Evolutionary conservation across 2,888 invertebrate species (phyloP).

Genomic region (Matsumyia berberina): DNA sequence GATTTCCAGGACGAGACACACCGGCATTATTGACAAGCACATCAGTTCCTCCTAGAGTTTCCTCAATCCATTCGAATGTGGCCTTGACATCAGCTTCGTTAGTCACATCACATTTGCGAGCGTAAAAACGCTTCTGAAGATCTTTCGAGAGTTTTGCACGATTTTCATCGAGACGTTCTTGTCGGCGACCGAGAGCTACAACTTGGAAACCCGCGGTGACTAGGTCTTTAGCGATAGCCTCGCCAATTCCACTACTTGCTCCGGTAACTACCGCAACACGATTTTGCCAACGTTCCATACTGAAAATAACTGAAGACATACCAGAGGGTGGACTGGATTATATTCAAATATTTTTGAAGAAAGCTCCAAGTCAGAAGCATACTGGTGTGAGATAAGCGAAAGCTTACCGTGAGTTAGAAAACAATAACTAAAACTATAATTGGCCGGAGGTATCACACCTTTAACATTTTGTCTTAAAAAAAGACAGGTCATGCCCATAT

Average conservation of each 20-base stretch:
- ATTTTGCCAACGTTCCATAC: conserved; percentile 83
- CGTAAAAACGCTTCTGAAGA: conserved; percentile 73
- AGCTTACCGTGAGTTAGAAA: too few species aligned
- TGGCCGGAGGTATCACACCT: too few species aligned
- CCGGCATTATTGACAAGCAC: conserved; percentile 87
- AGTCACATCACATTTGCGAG: conserved; percentile 83
- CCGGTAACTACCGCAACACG: conserved; percentile 88
- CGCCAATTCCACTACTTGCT: conserved; percentile 88
- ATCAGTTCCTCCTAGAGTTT: conserved; percentile 85
- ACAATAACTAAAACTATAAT: too few species aligned
- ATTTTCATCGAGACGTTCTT: conserved; percentile 79
- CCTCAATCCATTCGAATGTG: conserved; percentile 85
- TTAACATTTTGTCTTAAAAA: too few species aligned
- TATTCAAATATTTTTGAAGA: too few species aligned
- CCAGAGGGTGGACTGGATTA: neutral
- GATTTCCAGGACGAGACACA: conserved; percentile 79
- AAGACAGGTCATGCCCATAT: too few species aligned
- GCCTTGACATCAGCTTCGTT: conserved; percentile 85
- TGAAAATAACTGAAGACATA: neutral
- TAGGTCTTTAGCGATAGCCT: conserved; percentile 84
- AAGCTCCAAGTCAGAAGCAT: too few species aligned
- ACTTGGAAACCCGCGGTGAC: conserved; percentile 86
- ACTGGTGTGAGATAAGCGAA: too few species aligned
- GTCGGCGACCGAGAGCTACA: conserved; percentile 85
- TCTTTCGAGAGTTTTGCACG: conserved; percentile 77